Evolutionary conservation across 2,888 invertebrate species (phyloP).

Genomic region (Heteromurus nitidus): DNA sequence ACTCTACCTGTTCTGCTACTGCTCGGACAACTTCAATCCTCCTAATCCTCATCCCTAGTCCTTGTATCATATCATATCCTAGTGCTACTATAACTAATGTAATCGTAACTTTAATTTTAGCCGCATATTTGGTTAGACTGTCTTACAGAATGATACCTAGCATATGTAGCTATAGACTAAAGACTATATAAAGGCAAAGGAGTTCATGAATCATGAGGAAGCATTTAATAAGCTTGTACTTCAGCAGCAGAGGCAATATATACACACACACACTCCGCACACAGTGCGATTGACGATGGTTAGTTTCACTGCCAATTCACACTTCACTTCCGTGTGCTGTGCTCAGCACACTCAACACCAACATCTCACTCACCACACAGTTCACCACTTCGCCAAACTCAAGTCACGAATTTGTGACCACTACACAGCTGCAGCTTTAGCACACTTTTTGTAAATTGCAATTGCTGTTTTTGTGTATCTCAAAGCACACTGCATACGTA

Average conservation of each 20-base stretch:
- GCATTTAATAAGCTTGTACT: not conserved
- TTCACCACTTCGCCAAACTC: not conserved
- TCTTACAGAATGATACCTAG: not conserved
- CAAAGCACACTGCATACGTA: not conserved
- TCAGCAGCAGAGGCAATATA: too few relatives aligned
- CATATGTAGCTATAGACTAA: too few relatives aligned
- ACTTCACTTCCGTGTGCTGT: constrained; percentile 5
- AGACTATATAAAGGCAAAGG: too few relatives aligned
- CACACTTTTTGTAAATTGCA: too few relatives aligned
- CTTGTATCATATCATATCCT: not conserved
- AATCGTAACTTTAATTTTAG: not conserved
- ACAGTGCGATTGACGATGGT: too few relatives aligned
- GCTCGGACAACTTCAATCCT: too few relatives aligned
- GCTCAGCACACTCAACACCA: too few relatives aligned
- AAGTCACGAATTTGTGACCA: not conserved
- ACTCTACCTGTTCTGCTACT: too few relatives aligned
- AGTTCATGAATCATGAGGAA: not conserved
- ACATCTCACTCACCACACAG: too few relatives aligned
- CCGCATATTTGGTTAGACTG: not conserved
- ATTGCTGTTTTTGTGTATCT: not conserved
- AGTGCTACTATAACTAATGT: not conserved
- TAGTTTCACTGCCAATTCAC: constrained; percentile 6
- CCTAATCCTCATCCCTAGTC: too few relatives aligned
- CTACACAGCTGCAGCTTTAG: not conserved
- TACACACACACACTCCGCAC: too few relatives aligned